Percentiles rank a stretch among this genome's conserved stretches.
These are phyloP conservation scores for Furcifer pardalis DNA, from an alignment of 2,797 vertebrate species.

Conservation along the genomic window DNA sequence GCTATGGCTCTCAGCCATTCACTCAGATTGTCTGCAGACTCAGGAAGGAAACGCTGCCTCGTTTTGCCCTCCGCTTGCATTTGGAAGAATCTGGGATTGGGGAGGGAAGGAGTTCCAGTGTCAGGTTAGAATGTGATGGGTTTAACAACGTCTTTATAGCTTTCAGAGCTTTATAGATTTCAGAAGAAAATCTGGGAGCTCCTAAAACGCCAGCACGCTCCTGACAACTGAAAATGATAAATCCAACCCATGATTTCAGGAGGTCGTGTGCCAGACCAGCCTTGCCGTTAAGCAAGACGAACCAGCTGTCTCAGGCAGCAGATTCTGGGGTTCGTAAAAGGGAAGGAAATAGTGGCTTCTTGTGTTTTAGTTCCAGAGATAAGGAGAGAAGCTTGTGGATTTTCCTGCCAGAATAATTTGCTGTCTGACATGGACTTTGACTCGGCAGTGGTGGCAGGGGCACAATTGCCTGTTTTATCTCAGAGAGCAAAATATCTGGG, in stretches of 20 bases:
- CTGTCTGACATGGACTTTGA: not conserved
- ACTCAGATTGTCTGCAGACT: conserved; percentile 4
- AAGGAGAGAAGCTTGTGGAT: not conserved
- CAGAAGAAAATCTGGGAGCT: not conserved
- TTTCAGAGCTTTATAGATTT: not conserved
- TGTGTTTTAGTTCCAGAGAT: not conserved
- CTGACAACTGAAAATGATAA: not conserved
- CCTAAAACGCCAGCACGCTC: not conserved
- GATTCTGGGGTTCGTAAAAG: not conserved
- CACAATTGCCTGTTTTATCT: not conserved
- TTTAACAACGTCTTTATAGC: not conserved
- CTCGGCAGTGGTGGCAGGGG: not conserved
- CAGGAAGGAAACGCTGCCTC: conserved; percentile 3
- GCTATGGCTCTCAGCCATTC: conserved; percentile 1
- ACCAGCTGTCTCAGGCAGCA: not conserved
- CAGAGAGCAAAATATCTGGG: not conserved
- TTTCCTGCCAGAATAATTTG: not conserved
- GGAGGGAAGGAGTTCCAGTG: not conserved
- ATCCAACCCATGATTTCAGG: not conserved
- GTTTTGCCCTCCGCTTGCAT: not conserved
- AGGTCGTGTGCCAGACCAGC: not conserved
- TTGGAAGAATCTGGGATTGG: not conserved
- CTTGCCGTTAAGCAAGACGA: not conserved
- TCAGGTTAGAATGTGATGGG: not conserved
- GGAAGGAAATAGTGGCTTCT: not conserved